Evolutionary conservation across 2,797 vertebrate genomes (phyloP), one percentile per base, ranked within the genome.

Genomic region (Myotis pilosus): DNA sequence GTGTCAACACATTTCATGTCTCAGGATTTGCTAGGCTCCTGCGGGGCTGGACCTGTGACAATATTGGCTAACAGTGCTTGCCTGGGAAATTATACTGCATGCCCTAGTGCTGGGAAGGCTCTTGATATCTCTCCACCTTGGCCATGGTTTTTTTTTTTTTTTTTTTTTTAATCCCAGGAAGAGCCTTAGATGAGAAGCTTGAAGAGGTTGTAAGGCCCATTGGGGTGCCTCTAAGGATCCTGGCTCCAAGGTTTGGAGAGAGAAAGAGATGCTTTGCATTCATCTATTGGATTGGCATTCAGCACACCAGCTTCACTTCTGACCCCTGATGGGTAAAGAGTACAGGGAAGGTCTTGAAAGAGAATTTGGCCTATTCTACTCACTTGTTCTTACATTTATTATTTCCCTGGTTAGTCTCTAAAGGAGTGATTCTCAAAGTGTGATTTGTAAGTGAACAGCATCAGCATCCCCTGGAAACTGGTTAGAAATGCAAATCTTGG

Each of bases 21-120:
- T 89, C n/a, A 66, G 94, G 87, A 71, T 92, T 91, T 93, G 89
- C 64, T 55, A 60, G 89, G 87, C 64, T 93, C 92, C 81, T 69
- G 19, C 4, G 2, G 44, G 64, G 60, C 64, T 66, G 8, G 28
- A 71, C n/a, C 69, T 57, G 11, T 51, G 92, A 94, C 55, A 60
- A 30, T 22, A 49, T 0, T 60, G 78, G 87, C 19, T 76, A 81
- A 74, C 74, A 47, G 64, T 6, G 3, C 22, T 87, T 0, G 3
- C 72, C 62, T 64, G 71, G 44, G 47, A 66, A 84, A 85, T 86
- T 69, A 83, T 20, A 51, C 19, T 38, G 5, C 22, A 47, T 23
- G 9, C 6, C 25, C 38, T 44, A 19, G 71, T n/a, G 57, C 60
- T 19, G 47, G 60, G 82, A 82, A 79, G 53, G 60, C 44, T 71